Conservation (phyloP, 2,113 vertebrate species). For the Jacana jacana region DNA sequence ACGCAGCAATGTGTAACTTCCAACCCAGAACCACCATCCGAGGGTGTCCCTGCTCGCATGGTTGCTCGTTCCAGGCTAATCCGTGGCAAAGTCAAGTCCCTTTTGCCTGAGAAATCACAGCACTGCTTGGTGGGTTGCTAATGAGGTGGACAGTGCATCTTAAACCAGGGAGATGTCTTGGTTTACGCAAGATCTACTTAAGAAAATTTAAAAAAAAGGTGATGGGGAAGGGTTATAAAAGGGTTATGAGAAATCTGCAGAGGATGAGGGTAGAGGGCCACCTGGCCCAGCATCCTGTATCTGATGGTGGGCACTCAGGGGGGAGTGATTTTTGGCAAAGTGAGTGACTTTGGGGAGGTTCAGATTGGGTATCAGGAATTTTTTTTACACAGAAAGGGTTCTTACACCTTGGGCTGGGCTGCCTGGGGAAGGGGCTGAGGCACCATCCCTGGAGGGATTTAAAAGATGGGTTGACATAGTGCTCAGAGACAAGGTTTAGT, state of each 20-base stretch:
- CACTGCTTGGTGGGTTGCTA: neutral
- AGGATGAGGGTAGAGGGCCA: neutral
- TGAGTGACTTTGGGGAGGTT: neutral
- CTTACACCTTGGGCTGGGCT: too few relatives aligned
- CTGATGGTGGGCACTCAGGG: neutral
- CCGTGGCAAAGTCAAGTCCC: neutral
- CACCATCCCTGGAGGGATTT: too few relatives aligned
- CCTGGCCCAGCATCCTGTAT: neutral
- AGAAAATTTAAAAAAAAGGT: neutral
- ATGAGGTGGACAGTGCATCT: neutral
- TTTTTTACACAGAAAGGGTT: too few relatives aligned
- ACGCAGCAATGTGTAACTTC: neutral
- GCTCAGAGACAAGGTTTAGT: too few relatives aligned
- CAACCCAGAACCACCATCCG: neutral
- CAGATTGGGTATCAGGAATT: too few relatives aligned
- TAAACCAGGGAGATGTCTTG: neutral
- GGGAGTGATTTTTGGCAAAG: neutral
- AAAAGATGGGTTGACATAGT: too few relatives aligned
- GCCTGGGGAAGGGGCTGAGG: too few relatives aligned
- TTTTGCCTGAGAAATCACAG: neutral
- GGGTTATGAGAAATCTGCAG: neutral
- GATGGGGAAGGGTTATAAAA: neutral
- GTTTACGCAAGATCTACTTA: neutral
- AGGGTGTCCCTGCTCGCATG: neutral
- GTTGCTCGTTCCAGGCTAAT: neutral